Base-by-base conservation (phyloP, 92 coral and sea anemone species). In the Phenganax marumi region DNA sequence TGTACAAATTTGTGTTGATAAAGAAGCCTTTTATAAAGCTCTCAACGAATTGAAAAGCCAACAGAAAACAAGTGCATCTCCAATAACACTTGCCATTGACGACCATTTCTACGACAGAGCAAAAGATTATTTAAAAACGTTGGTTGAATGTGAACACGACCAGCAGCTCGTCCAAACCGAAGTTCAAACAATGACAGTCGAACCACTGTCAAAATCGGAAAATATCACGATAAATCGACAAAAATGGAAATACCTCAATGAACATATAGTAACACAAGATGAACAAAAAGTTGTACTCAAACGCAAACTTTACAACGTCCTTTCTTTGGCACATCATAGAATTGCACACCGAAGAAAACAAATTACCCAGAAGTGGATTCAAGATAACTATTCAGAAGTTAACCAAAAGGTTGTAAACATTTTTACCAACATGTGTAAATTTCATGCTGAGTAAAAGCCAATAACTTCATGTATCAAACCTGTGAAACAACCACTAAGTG, bases 321-420 rank as follows among this genome's bases (percentile, higher is more conserved):
- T 87, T 65, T 52, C 54, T 52, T 52, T 60, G 33, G 83, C 91
- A 10, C 91, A 85, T 69, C 76, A 80, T 47, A 52, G 91, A 50
- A 53, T 78, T 13, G 77, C 81, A 55, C 83, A 64, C 65, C 70
- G 89, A 51, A 86, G 87, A 25, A 13, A 78, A 17, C 87, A 79
- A 85, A 88, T 84, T 10, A 85, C 91, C 48, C 66, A 43, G 49
- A 84, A 88, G 55, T 85, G 90, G 81, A 68, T 87, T 14, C 60
- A 81, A 23, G 79, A 88, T 17, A 88, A 84, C 47, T 88, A 78
- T 53, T 51, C 86, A 43, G 89, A 86, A 86, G 70, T 86, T 12
- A 82, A 19, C 74, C 70, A 55, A 33, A 83, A 73, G 50, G 84
- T 75, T 22, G 71, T 88, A 0, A 75, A 81, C 68, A 43, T 84